Evolutionary conservation across 2,797 vertebrate species (phyloP), one percentile per base, ranked within the genome.

Genomic region (Bryconaethiops microstoma): DNA sequence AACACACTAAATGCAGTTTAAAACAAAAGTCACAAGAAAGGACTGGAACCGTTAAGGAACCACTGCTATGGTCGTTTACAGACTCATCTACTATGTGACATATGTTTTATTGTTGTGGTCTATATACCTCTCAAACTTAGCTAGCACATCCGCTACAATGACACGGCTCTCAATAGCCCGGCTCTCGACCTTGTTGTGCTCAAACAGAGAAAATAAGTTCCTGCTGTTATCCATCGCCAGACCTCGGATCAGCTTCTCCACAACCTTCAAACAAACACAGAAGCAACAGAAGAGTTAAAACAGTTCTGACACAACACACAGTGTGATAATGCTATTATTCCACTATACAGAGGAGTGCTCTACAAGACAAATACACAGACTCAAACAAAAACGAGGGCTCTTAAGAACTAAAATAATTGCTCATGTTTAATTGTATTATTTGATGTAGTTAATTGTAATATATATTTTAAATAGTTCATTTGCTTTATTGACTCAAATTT

Each of bases 141-240:
- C 96, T n/a, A 98, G 89, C 62, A 97, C 92, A 45, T 98, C 97
- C 2, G 96, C 96, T 82, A 98, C 96, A 2, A 97, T 97, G 82
- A 97, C 91, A 1, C 96, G 93, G 79, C 96, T 97, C 90, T 97
- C 97, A 69, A 98, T 90, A 16, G 97, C 97, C 63, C 94, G 89
- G 87, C 96, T 96, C 29, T 94, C 93, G 57, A 91, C 90, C 54
- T 94, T 80, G 57, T 96, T 96, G 65, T 96, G 96, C 76, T 98
- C 96, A 74, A 98, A 98, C 82, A 98, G 94, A 2, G 96, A 96
- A 67, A 98, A 98, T 89, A 97, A 94, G 70, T 98, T 98, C 72
- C 96, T 94, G 86, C 97, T 98, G 59, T 97, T 94, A 86, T 97
- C 97, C 96, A 98, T 97, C 0, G 96, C 96, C 81, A 98, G 72